Base-by-base conservation (phyloP, 2,113 vertebrate species). In the Sminthopsis crassicaudata region DNA sequence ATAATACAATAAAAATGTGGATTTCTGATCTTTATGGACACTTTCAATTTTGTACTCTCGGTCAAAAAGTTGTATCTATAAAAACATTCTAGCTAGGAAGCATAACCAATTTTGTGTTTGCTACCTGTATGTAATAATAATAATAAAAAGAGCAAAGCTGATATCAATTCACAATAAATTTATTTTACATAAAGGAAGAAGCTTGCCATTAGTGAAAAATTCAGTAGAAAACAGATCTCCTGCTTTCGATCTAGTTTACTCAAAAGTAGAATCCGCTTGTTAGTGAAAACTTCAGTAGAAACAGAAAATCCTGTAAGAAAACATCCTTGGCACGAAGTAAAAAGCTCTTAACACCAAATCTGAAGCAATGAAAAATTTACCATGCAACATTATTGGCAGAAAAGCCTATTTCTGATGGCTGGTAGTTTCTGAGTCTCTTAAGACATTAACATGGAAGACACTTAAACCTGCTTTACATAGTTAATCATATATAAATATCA, bases 401-500 rank as follows among this genome's bases (percentile, higher is more conserved):
- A 98, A 97, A 92, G 97, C 98, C 98, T 94, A 97, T 97, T 98
- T 98, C 96, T 98, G 98, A 97, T 96, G 97, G 98, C 97, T 98
- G 97, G 97, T 97, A 96, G 98, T 98, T 96, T 96, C 88, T 95
- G 93, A 94, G 97, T 98, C 97, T 97, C 96, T 98, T 98, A 98
- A 98, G 98, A 98, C 97, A 98, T 55, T 98, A 98, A 99, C 97
- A 98, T 97, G 97, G 98, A 98, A 99, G 98, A 99, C 97, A 98
- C 97, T 98, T 96, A 98, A 98, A 99, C 98, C 98, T 98, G 98
- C 96, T 97, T 98, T 98, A 98, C 97, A 98, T 96, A 98, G 96
- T 98, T 98, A 98, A 98, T 96, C 98, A 98, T 97, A 98, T 98
- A 99, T 99, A 99, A 99, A 99, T 99, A 99, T 24, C 98, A 92